Conservation (phyloP, 2,888 invertebrate species). For the Minunthozetes semirufus region DNA sequence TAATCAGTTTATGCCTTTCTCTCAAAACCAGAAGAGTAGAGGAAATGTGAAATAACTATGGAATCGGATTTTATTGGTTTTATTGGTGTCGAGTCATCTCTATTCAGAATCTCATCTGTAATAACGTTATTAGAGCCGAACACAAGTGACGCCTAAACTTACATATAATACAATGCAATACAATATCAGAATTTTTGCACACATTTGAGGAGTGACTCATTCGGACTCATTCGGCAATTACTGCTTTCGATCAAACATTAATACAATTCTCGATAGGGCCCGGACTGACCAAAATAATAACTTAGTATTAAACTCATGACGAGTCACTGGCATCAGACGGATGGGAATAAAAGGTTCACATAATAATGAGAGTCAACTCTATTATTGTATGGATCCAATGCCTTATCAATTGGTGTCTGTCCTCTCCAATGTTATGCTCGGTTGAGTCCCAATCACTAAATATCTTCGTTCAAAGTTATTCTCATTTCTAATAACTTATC, state of each 20-base stretch:
- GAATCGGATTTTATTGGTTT: not conserved
- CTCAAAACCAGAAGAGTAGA: not conserved
- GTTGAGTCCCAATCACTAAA: not conserved
- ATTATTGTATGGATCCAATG: not conserved
- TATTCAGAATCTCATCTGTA: not conserved
- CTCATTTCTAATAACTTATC: not conserved
- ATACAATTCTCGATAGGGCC: not conserved
- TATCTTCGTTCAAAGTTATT: not conserved
- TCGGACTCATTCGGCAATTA: not conserved
- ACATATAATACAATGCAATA: too few relatives aligned
- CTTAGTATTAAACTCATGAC: not conserved
- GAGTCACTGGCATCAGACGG: not conserved
- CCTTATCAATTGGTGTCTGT: not conserved
- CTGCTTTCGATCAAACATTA: not conserved
- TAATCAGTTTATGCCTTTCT: not conserved
- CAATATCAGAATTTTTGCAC: not conserved
- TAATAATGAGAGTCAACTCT: not conserved
- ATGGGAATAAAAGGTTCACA: not conserved
- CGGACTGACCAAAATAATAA: not conserved
- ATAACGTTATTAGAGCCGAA: not conserved
- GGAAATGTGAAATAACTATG: not conserved
- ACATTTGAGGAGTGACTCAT: not conserved
- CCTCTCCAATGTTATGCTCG: not conserved
- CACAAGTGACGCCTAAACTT: not conserved
- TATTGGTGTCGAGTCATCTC: conserved; percentile 1